Evolutionary conservation across 2,888 invertebrate species (phyloP), one percentile per base, ranked within the genome.

Genomic region (Drosophila acutilabella): DNA sequence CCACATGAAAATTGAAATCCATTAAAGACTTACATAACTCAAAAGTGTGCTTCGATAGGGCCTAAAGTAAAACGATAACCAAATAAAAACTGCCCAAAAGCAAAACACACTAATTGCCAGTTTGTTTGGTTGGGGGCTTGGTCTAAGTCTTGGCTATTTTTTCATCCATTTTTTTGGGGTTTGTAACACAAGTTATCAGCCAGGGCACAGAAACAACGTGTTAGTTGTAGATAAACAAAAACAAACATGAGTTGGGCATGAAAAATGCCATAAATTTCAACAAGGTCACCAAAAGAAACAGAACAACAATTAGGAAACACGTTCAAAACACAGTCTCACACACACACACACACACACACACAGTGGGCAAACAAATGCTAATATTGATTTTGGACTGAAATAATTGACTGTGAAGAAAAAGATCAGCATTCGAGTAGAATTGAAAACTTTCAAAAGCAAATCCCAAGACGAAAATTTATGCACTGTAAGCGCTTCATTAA

Each of bases 161-260:
- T 30, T 30, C 30, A 8, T 0, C 8, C 2, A 30, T 30, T 30
- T 30, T 18, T 33, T 10, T 48, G n/a, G 48, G 38, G 47, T 38
- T 33, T 71, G 60, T 52, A 66, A 60, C 81, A 71, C 81, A 76
- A 79, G 81, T 74, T 81, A 81, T 85, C 86, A 62, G 57, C 44
- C 65, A 16, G 50, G 30, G 30, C 30, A 30, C 30, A 30, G 30
- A 30, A 30, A 40, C 74, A 62, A 65, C 66, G 66, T 81, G 76
- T 81, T 76, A 71, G 82, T 73, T 65, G 50, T 44, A 85, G 85
- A 88, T 81, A 88, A 82, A 84, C 73, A 74, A 75, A 69, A 68
- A 52, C 23, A 13, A 30, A 36, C 36, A 36, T 13, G 13, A 59
- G 52, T 53, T 69, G 61, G 45, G 64, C 70, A 56, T 74, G 52